Conservation (phyloP, 2,113 vertebrate species). For the Oreocharis arfaki region DNA sequence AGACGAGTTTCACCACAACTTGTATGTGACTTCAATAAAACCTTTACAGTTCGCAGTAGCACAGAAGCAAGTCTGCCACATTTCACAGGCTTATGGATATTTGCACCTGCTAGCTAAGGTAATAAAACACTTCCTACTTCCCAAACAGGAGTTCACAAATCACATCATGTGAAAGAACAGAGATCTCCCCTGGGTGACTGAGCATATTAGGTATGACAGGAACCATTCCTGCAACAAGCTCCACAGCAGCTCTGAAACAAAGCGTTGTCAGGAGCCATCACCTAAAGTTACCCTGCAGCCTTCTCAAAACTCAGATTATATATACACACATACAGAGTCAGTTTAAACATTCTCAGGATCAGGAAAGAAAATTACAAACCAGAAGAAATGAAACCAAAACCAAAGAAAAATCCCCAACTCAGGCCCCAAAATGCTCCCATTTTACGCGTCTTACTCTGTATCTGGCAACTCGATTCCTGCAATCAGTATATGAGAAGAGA, state of each 20-base stretch:
- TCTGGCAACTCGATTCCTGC: neutral
- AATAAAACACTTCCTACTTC: neutral
- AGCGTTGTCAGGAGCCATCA: neutral
- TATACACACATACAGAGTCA: neutral
- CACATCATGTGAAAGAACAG: neutral
- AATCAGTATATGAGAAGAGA: neutral
- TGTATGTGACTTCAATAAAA: neutral
- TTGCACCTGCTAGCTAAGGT: neutral
- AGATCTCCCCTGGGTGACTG: neutral
- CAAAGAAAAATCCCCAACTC: neutral
- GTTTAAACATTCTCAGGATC: neutral
- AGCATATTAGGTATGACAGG: neutral
- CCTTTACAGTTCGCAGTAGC: neutral
- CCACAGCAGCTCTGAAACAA: neutral
- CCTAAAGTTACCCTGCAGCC: neutral
- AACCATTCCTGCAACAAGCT: neutral
- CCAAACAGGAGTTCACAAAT: neutral
- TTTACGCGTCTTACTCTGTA: neutral
- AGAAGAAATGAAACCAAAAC: neutral
- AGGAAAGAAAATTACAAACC: neutral
- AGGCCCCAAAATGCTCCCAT: neutral
- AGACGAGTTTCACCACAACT: neutral
- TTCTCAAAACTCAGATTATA: neutral
- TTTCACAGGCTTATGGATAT: neutral
- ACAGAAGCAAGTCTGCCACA: neutral